Conservation (phyloP, 2,888 invertebrate species). For the Trichogramma evanescens region DNA sequence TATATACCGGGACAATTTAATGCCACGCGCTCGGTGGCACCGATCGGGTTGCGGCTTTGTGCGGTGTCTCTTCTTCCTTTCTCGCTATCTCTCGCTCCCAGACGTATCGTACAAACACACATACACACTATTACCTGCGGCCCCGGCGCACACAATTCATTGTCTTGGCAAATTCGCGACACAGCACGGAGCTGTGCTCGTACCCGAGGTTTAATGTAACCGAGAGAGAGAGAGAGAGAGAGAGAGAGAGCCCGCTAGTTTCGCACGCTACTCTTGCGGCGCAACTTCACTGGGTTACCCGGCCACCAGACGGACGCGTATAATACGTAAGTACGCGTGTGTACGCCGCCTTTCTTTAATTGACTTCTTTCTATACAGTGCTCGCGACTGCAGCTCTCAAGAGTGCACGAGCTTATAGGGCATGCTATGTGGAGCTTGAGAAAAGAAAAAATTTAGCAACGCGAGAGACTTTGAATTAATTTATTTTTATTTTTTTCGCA, state of each 20-base stretch:
- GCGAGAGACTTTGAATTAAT: too few relatives aligned
- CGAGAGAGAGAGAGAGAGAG: too few relatives aligned
- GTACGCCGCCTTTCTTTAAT: too few relatives aligned
- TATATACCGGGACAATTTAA: too few relatives aligned
- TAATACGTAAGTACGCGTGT: neutral
- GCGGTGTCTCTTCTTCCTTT: neutral
- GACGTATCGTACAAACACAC: neutral
- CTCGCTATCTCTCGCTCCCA: neutral
- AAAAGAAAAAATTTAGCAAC: too few relatives aligned
- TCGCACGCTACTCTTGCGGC: constrained; percentile 4
- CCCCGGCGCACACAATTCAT: constrained; percentile 14
- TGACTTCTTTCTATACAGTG: too few relatives aligned
- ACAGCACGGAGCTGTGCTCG: neutral
- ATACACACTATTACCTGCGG: neutral
- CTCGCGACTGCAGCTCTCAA: too few relatives aligned
- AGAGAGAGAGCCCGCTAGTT: neutral
- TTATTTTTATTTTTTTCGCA: too few relatives aligned
- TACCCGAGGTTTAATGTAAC: neutral
- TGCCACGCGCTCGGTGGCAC: neutral
- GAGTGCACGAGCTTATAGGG: too few relatives aligned
- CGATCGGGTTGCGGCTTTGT: neutral
- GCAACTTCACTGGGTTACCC: constrained; percentile 12
- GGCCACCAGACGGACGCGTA: neutral
- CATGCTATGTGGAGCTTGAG: too few relatives aligned
- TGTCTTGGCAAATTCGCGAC: constrained; percentile 13